Conservation (phyloP, 2,113 vertebrate genomes). For the Climacteris rufus region DNA sequence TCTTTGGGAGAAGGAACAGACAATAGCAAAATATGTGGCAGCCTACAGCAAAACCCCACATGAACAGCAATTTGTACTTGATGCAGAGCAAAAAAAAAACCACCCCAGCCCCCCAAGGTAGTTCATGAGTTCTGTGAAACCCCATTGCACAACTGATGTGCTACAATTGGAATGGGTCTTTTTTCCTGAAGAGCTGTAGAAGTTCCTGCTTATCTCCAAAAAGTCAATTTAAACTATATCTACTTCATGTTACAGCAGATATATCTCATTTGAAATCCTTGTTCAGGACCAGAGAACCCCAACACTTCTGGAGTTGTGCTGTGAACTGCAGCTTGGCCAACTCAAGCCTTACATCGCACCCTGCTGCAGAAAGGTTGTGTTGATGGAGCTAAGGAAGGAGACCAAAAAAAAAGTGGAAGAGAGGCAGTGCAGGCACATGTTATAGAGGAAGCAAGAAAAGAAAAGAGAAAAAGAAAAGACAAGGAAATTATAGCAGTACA, state of each 20-base stretch:
- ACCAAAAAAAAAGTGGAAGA: rapidly evolving
- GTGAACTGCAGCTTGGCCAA: neutral
- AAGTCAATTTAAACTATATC: neutral
- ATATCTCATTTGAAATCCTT: neutral
- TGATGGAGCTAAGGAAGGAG: neutral
- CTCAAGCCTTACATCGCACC: neutral
- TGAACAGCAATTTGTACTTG: neutral
- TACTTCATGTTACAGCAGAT: neutral
- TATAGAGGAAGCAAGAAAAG: neutral
- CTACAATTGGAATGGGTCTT: neutral
- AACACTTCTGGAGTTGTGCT: neutral
- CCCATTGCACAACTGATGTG: neutral
- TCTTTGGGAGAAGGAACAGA: neutral
- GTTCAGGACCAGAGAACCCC: neutral
- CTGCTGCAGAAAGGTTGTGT: neutral
- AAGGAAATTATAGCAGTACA: neutral
- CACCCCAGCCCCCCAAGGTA: neutral
- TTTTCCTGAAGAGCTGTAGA: neutral
- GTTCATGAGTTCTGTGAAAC: neutral
- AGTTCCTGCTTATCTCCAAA: neutral
- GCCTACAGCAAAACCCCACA: neutral
- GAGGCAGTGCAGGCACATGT: neutral
- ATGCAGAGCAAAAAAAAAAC: neutral
- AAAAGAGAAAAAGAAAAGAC: too few species aligned
- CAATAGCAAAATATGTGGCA: neutral